Evolutionary conservation across 2,888 invertebrate genomes (phyloP), one percentile per base, ranked within the genome.

Genomic region (Alloscopus bannaensis): DNA sequence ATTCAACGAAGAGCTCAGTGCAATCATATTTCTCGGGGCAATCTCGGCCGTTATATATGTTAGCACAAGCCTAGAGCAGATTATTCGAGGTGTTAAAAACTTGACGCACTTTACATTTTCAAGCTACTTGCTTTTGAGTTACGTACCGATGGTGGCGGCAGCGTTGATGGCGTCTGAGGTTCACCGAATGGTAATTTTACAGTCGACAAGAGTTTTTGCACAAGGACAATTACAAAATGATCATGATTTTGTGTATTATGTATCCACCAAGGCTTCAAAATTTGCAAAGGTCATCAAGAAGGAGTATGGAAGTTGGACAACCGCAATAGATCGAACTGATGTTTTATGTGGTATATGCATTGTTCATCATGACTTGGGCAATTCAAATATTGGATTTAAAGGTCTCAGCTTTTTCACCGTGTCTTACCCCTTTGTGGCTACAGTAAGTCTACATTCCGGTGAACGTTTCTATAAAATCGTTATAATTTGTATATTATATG

Each of bases 301-400:
- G 20, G 26, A 24, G 11, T 73, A 64, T 31, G 55, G 45, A 3
- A 55, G 57, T n/a, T 57, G 42, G 42, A 45, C 26, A n/a, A 26
- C 24, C 26, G n/a, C 18, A n/a, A 2, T 6, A 1, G 52, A 69
- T 4, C 55, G 26, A 31, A 6, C 28, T 1, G 75, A 76, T 40
- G 36, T 60, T 11, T n/a, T 68, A 16, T 55, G 42, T 47, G 75
- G 65, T 11, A 65, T 75, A 16, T 18, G 47, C 4, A 68, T 75
- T 18, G 66, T 75, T 8, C 75, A 76, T 65, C 60, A 76, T 50
- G 75, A 76, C 22, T 20, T 76, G 6, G 31, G 24, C 31, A 76
- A 28, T 29, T 42, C 45, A 6, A 76, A 75, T 26, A 65, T 75
- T 20, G 75, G 75, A 26, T 68, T 76, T 18, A 76, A 76, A 68